Conservation (phyloP, 2,797 vertebrate genomes). For the Ctenochaetus hawaiiensis region DNA sequence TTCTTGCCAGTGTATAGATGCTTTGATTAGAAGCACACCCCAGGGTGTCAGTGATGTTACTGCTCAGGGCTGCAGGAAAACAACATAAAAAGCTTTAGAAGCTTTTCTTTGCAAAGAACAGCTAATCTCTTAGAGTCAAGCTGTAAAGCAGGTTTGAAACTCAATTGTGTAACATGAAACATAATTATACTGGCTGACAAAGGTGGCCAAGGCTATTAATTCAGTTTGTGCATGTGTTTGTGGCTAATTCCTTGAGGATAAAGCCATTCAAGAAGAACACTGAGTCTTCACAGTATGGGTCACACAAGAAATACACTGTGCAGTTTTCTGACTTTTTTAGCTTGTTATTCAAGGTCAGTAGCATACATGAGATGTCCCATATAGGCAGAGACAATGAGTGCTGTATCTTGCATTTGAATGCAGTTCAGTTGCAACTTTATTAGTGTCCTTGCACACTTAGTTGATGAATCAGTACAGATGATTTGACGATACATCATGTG, state of each 20-base stretch:
- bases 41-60: not conserved
- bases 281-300: not conserved
- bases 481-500: not conserved
- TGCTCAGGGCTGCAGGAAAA: not conserved
- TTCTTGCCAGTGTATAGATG: not conserved
- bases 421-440: no score
- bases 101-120: conserved; percentile 18
- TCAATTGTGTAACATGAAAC: conserved; percentile 1
- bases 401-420: no score
- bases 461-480: not conserved
- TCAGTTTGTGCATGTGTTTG: not conserved
- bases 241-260: not conserved
- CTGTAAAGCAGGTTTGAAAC: not conserved
- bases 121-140: not conserved
- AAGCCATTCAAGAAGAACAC: not conserved
- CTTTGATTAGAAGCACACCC: conserved; percentile 2
- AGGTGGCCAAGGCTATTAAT: not conserved
- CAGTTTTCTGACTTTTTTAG: no score
- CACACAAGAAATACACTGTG: not conserved
- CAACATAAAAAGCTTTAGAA: not conserved
- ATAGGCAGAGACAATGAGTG: no score
- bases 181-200: not conserved
- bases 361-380: no score
- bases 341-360: no score
- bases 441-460: not conserved